Evolutionary conservation across 2,797 vertebrate species (phyloP).

Genomic region (Poeciliopsis presidionis): DNA sequence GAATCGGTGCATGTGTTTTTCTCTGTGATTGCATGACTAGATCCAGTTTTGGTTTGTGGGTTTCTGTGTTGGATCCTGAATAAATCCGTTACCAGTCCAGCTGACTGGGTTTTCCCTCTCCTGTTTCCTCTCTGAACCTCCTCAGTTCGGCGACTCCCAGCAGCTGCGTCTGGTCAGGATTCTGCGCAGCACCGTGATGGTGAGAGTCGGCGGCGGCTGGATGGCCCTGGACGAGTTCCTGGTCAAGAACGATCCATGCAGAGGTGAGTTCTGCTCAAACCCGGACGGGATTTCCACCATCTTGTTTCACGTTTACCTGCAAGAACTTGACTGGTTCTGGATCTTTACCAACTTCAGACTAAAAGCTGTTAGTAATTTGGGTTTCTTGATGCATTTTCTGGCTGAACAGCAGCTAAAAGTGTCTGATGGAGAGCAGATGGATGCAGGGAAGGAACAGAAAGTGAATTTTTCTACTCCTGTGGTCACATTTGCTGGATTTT

Average conservation of each 20-base stretch:
- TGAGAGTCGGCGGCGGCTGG: constrained; percentile 97
- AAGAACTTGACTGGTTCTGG: background rate
- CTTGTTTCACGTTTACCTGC: background rate
- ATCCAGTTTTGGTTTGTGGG: constrained; percentile 24
- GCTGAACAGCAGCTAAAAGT: background rate
- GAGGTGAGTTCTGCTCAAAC: constrained; percentile 84
- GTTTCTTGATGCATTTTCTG: background rate
- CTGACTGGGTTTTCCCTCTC: constrained; percentile 9
- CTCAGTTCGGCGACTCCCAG: constrained; percentile 97
- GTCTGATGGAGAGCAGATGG: background rate
- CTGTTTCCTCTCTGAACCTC: background rate
- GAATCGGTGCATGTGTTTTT: constrained; percentile 62
- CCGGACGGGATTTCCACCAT: rapidly evolving
- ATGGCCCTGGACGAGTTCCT: constrained; percentile 99
- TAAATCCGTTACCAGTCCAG: background rate
- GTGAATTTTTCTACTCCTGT: background rate
- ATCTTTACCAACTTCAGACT: background rate
- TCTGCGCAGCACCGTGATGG: constrained; percentile 97
- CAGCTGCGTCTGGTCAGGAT: constrained; percentile 98
- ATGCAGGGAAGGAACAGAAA: background rate
- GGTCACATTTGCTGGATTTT: background rate
- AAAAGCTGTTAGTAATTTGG: background rate
- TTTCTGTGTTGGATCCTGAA: constrained; percentile 24
- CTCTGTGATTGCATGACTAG: constrained; percentile 63
- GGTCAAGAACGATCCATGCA: constrained; percentile 98